A percentile compares a stretch with the other conserved stretches of the same genome.
Evolutionary conservation across 1,140 invertebrate species (phyloP).

Genomic region (Papilio machaon): DNA sequence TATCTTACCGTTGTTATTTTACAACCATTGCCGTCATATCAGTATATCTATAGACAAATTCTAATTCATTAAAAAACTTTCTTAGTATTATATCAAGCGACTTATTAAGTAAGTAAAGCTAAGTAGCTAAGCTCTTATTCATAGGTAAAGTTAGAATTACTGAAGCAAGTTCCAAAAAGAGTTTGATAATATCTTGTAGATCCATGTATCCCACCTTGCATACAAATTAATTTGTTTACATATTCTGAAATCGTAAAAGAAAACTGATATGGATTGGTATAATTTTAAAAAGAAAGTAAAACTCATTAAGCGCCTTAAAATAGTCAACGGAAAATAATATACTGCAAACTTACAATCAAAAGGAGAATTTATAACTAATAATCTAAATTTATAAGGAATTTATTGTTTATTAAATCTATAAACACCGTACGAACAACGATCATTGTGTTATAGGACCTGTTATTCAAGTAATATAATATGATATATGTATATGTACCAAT

Average conservation of each 20-base stretch:
- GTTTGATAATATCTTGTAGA: background rate
- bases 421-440: background rate
- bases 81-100: no score
- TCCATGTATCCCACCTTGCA: slow-evolving; percentile 42
- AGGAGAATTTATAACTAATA: slow-evolving; percentile 6
- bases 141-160: background rate
- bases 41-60: no score
- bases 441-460: background rate
- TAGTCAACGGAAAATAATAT: slow-evolving; percentile 28
- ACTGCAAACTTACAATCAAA: slow-evolving; percentile 20
- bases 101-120: no score
- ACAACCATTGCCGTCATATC: no score
- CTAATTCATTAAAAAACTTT: no score
- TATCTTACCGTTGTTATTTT: no score
- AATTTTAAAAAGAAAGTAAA: slow-evolving; percentile 45
- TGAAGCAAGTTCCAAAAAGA: background rate
- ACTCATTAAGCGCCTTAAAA: slow-evolving; percentile 40
- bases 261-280: slow-evolving; percentile 41
- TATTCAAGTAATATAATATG: background rate
- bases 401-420: background rate
- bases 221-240: slow-evolving; percentile 56
- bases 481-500: background rate
- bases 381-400: background rate
- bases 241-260: slow-evolving; percentile 52
- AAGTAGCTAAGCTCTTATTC: no score